Conservation (phyloP, 2,113 vertebrate species). For the Notothenia rossii region DNA sequence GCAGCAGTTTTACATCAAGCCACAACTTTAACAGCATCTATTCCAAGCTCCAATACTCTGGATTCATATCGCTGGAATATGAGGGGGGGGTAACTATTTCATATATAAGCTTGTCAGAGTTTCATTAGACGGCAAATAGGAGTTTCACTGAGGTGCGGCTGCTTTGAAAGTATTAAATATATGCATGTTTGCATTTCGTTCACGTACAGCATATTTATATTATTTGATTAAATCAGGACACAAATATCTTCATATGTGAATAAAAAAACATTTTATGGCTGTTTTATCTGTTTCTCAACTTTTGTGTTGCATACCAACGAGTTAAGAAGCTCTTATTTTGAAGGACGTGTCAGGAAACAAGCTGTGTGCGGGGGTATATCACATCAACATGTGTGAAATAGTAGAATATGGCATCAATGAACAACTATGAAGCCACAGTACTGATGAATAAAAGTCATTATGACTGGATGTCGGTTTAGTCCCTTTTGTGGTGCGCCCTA, state of each 20-base stretch:
- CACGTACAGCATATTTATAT: neutral
- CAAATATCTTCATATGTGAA: neutral
- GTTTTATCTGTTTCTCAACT: neutral
- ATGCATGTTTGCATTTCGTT: neutral
- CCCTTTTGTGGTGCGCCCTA: neutral
- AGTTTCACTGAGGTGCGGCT: conserved; percentile 27
- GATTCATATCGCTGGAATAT: conserved; percentile 51
- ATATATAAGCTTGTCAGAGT: conserved; percentile 5
- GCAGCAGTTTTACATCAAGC: conserved; percentile 49
- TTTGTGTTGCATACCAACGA: neutral
- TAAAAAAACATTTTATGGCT: neutral
- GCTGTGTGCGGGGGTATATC: neutral
- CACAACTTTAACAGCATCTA: conserved; percentile 60
- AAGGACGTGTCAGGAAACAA: neutral
- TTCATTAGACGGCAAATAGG: conserved; percentile 26
- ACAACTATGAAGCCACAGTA: neutral
- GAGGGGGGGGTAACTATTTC: conserved; percentile 21
- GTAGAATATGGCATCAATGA: conserved; percentile 5
- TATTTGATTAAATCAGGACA: conserved; percentile 5
- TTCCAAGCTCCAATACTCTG: conserved; percentile 51
- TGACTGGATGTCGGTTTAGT: neutral
- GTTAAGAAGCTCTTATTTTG: conserved; percentile 21
- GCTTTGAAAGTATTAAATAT: conserved; percentile 29
- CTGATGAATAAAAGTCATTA: conserved; percentile 12
- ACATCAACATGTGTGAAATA: neutral